Evolutionary conservation across 2,113 vertebrate species (phyloP).

Genomic region (Ciconia stormi): DNA sequence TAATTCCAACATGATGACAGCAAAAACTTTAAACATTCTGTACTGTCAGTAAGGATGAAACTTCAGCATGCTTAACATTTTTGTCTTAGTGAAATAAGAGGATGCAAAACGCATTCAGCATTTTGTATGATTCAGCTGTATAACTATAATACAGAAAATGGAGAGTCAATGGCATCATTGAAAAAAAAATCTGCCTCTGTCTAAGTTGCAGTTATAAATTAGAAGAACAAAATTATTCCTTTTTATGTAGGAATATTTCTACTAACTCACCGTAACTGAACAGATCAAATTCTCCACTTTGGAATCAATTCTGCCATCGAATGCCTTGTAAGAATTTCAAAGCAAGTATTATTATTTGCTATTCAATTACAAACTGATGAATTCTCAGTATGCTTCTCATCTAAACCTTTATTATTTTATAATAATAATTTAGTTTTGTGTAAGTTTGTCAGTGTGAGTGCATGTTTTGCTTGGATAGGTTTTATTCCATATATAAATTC

Average conservation of each 20-base stretch:
- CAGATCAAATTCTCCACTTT: neutral
- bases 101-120: neutral
- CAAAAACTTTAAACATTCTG: neutral
- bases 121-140: neutral
- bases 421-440: neutral
- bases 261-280: neutral
- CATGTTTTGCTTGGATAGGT: neutral
- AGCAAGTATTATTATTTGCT: neutral
- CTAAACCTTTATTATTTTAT: neutral
- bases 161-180: neutral
- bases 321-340: neutral
- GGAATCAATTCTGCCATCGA: neutral
- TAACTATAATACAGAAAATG: neutral
- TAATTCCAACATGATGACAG: neutral
- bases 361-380: neutral
- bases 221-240: neutral
- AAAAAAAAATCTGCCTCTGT: neutral
- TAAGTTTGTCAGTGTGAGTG: neutral
- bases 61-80: neutral
- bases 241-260: neutral
- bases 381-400: neutral
- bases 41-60: neutral
- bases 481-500: neutral
- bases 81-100: neutral
- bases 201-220: neutral